These are phyloP conservation scores for Catostylus mosaicus DNA, from an alignment of 30 jellyfish, hydroid and myxozoan genomes.

Conservation along the genomic window DNA sequence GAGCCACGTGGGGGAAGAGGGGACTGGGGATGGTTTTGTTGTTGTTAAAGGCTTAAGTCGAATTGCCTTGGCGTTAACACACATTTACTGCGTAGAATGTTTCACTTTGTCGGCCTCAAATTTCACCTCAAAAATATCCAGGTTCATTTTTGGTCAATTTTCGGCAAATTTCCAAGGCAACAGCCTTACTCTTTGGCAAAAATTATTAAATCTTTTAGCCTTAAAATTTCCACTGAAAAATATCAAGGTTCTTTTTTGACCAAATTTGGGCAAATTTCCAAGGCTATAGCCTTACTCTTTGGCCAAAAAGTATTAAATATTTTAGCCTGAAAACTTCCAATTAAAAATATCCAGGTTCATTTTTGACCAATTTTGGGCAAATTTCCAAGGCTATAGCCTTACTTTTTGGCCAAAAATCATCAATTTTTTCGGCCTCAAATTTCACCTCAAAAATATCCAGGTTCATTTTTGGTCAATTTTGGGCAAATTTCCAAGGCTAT, in stretches of 20 bases:
- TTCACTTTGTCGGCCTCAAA: too few species aligned
- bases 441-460: not conserved
- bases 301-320: not conserved
- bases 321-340: constrained; percentile 1
- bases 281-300: constrained; percentile 34
- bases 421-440: not conserved
- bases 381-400: constrained; percentile 27
- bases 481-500: not conserved
- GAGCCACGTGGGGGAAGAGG: too few species aligned
- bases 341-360: not conserved
- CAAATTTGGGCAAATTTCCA: not conserved
- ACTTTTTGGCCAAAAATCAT: constrained; percentile 1
- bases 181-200: constrained; percentile 18
- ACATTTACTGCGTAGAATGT: too few species aligned
- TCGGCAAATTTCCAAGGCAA: not conserved
- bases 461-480: not conserved
- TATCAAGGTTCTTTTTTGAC: not conserved
- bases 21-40: too few species aligned
- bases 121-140: not conserved
- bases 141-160: not conserved
- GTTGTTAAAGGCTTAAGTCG: too few species aligned
- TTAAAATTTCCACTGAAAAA: too few species aligned
- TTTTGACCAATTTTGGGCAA: not conserved
- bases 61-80: too few species aligned
- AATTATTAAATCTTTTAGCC: too few species aligned